Base-by-base conservation (phyloP, 1,140 invertebrate species). In the Saccostrea glomerata region DNA sequence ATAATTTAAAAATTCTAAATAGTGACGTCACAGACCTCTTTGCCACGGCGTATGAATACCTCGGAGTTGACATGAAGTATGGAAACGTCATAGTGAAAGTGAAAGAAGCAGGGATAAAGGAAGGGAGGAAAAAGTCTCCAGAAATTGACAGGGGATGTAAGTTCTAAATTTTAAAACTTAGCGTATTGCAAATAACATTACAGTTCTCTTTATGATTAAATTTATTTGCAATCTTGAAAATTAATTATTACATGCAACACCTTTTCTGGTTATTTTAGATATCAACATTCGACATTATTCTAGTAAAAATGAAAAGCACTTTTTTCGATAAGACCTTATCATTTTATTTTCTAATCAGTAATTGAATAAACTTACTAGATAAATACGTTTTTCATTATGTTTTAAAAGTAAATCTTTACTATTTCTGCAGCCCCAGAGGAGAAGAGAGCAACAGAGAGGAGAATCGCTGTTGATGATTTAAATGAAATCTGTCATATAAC, bases 21-120 rank as follows among this genome's bases (percentile, higher is more conserved):
- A 77, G 30, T 25, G 70, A 77, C 23, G 25, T 77, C 11, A 30
- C 70, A 2, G 70, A 77, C 30, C 30, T 77, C 4, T 77, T 30
- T 77, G 9, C 25, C 15, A 36, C 70, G 4, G 30, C 25, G 9
- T 77, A 77, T 36, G 25, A 25, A 15, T 7, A 36, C 25, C 70
- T 77, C 70, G 70, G 70, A 5, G 25, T 77, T 25, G 70, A 77
- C 70, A 77, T 77, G 70, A 77, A 77, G 25, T 77, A 77, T 25
- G 70, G 70, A 30, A 77, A 77, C 13, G 70, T 77, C 70, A 77
- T 77, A 15, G 70, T 77, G 15, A 25, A 77, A 36, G 70, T 77
- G 23, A 77, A 77, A 77, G 70, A 77, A 25, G 70, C 15, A 0
- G 25, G 25, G 70, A 25, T 36, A 15, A 77, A 25, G 25, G 70